Evolutionary conservation across 2,113 vertebrate species (phyloP).

Genomic region (Phaethornis superciliosus): DNA sequence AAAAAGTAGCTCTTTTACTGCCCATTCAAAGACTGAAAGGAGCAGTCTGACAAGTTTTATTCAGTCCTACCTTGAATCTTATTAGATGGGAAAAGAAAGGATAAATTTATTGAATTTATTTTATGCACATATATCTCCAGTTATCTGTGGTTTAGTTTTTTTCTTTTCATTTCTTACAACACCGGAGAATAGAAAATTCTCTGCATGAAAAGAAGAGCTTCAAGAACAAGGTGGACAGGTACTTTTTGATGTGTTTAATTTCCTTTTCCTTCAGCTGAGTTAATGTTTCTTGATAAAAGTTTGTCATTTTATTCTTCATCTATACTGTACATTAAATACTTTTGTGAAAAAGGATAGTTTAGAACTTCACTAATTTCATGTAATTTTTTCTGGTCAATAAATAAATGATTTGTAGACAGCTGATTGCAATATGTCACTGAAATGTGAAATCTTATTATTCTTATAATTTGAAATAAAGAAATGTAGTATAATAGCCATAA

Average conservation of each 20-base stretch:
- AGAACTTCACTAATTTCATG: constrained; percentile 1
- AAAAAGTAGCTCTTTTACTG: not conserved
- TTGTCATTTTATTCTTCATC: not conserved
- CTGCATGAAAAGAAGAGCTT: not conserved
- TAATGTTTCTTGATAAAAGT: not conserved
- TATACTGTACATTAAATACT: not conserved
- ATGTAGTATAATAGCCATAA: not conserved
- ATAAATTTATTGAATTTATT: not conserved
- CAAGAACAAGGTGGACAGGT: not conserved
- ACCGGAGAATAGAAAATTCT: not conserved
- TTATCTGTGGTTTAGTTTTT: not conserved
- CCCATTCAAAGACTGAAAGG: not conserved
- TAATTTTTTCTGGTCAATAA: constrained; percentile 24
- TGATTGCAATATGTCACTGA: not conserved
- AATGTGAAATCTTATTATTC: not conserved
- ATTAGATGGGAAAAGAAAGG: not conserved
- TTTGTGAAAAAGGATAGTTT: not conserved
- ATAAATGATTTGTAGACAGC: not conserved
- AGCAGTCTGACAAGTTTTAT: not conserved
- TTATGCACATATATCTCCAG: not conserved
- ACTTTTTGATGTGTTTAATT: not conserved
- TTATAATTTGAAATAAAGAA: not conserved
- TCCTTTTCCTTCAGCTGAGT: not conserved
- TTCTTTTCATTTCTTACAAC: not conserved
- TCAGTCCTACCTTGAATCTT: not conserved